Conservation (phyloP, 2,113 vertebrate species). For the Rhizomys pruinosus region DNA sequence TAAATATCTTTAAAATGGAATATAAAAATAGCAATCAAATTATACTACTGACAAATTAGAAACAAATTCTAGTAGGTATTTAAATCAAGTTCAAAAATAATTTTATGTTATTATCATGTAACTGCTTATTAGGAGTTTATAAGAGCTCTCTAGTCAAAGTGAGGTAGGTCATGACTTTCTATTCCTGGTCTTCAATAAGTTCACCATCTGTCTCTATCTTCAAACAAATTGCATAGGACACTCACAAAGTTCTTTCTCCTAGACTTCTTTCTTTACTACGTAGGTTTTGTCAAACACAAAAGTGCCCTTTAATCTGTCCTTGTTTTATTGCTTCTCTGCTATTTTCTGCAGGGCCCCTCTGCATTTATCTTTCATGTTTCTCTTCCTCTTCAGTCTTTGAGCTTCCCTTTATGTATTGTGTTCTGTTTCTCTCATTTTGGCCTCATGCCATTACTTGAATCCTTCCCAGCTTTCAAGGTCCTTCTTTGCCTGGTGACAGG, state of each 20-base stretch:
- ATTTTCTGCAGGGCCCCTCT: background rate
- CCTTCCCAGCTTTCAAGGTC: background rate
- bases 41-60: background rate
- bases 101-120: background rate
- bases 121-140: background rate
- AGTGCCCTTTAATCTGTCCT: background rate
- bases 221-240: background rate
- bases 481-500: background rate
- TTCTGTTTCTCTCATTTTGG: background rate
- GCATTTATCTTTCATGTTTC: slow-evolving; percentile 3
- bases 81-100: slow-evolving; percentile 50
- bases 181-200: background rate
- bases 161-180: background rate
- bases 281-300: slow-evolving; percentile 3
- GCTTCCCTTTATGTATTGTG: background rate
- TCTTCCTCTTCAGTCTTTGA: slow-evolving; percentile 5
- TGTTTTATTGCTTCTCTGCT: slow-evolving; percentile 1
- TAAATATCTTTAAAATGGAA: background rate
- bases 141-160: slow-evolving; percentile 9
- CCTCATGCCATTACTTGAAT: background rate
- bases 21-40: slow-evolving; percentile 24
- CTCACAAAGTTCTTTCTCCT: background rate
- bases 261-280: background rate
- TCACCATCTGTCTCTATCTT: slow-evolving; percentile 11
- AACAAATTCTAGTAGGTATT: slow-evolving; percentile 17